These are phyloP conservation scores for Clitarchus hookeri DNA, from an alignment of 2,888 invertebrate species.

Conservation along the genomic window DNA sequence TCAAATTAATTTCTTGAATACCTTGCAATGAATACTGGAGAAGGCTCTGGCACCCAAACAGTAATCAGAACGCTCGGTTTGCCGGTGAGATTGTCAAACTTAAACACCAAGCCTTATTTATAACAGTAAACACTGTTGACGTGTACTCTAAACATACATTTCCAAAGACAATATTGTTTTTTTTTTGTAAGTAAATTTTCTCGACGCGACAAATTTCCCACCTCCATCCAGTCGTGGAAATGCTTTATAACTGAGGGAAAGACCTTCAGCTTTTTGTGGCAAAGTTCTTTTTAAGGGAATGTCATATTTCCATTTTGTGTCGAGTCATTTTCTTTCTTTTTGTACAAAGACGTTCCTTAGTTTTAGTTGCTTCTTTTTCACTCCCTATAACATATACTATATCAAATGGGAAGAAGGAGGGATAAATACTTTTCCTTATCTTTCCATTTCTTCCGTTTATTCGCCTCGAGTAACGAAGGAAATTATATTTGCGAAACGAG, in stretches of 20 bases:
- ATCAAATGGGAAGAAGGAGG: neutral
- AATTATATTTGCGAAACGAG: neutral
- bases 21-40: no score
- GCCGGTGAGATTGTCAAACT: no score
- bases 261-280: neutral
- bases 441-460: neutral
- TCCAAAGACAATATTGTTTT: neutral
- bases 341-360: neutral
- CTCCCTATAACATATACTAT: neutral
- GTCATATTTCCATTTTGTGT: neutral
- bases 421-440: neutral
- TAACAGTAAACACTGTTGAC: neutral
- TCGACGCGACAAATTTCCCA: neutral
- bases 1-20: no score
- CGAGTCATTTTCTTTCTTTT: neutral
- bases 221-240: neutral
- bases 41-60: no score
- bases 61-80: no score
- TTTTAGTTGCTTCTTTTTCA: neutral
- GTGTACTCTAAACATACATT: neutral
- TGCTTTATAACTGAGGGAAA: neutral
- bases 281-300: neutral
- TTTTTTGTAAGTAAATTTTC: neutral
- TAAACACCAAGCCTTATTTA: no score
- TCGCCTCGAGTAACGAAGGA: neutral